phyloP scores from a whole-genome alignment of 2,113 vertebrate species.

The Gracilinanus agilis region DNA sequence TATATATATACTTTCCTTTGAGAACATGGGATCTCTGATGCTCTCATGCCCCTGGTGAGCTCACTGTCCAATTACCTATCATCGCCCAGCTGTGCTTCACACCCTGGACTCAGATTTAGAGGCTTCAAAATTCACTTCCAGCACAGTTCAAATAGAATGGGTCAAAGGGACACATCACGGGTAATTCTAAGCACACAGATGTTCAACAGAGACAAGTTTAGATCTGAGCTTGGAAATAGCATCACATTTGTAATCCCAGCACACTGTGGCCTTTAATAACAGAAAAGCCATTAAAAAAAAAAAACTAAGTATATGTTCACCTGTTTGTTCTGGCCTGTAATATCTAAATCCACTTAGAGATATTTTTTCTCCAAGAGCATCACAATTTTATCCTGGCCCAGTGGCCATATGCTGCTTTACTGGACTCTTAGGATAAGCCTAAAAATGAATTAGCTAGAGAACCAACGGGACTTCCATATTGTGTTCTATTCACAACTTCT shows the following conservation, averaged over 20 bases:
- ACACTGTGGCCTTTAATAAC: constrained; percentile 17
- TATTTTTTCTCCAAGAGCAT: constrained; percentile 51
- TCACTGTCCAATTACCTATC: constrained; percentile 83
- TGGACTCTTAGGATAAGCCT: background rate
- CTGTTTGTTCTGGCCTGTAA: constrained; percentile 41
- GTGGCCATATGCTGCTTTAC: constrained; percentile 14
- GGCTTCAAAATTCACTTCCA: constrained; percentile 78
- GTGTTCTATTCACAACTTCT: background rate
- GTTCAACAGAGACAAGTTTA: constrained; percentile 81
- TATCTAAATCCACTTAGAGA: background rate
- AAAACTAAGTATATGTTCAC: constrained; percentile 45
- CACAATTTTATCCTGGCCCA: constrained; percentile 42
- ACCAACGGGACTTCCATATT: background rate
- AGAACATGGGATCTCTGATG: constrained; percentile 75
- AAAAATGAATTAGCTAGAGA: constrained; percentile 32
- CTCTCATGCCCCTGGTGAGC: constrained; percentile 82
- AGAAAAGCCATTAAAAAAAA: background rate
- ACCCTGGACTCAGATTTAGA: constrained; percentile 83
- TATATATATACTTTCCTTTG: constrained; percentile 78
- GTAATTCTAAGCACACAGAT: constrained; percentile 83
- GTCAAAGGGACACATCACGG: constrained; percentile 80
- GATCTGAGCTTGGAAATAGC: constrained; percentile 70
- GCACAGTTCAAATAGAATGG: constrained; percentile 82
- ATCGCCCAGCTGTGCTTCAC: constrained; percentile 83
- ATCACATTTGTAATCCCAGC: constrained; percentile 59